Conservation (phyloP, 2,888 invertebrate genomes). For the Lasioglossum malachurum region DNA sequence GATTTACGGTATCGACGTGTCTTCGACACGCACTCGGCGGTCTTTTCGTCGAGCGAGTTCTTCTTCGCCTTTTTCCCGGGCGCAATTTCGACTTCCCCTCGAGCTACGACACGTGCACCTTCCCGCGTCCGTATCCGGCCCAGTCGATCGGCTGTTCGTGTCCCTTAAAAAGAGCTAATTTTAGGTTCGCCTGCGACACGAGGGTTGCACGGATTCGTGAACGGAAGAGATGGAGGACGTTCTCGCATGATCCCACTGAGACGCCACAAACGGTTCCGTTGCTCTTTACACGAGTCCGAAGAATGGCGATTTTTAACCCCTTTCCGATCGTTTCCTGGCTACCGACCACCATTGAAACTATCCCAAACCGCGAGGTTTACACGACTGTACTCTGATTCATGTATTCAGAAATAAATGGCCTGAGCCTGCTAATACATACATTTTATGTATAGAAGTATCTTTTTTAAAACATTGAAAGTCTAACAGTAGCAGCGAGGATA, state of each 20-base stretch:
- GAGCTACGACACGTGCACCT: slow-evolving; percentile 61
- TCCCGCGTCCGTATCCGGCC: slow-evolving; percentile 56
- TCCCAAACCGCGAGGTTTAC: neutral
- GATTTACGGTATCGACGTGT: slow-evolving; percentile 29
- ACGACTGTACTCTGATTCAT: neutral
- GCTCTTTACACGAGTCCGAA: neutral
- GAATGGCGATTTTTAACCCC: neutral
- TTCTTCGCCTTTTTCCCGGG: slow-evolving; percentile 20
- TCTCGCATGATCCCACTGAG: neutral
- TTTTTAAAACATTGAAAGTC: neutral
- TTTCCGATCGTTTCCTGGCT: slow-evolving; percentile 9
- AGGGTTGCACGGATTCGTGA: slow-evolving; percentile 21
- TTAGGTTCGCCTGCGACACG: slow-evolving; percentile 20
- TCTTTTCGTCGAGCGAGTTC: slow-evolving; percentile 9
- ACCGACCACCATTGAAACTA: neutral
- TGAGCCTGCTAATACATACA: neutral
- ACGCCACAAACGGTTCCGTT: slow-evolving; percentile 18
- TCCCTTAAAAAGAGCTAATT: slow-evolving; percentile 35
- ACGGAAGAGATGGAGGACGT: neutral
- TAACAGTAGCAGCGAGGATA: neutral
- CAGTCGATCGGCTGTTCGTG: slow-evolving; percentile 26
- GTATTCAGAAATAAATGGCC: neutral
- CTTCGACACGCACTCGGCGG: slow-evolving; percentile 4
- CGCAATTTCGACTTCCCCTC: slow-evolving; percentile 53
- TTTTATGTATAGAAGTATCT: neutral